Conservation (phyloP, 1,140 invertebrate species). For the Anoplolepis gracilipes region DNA sequence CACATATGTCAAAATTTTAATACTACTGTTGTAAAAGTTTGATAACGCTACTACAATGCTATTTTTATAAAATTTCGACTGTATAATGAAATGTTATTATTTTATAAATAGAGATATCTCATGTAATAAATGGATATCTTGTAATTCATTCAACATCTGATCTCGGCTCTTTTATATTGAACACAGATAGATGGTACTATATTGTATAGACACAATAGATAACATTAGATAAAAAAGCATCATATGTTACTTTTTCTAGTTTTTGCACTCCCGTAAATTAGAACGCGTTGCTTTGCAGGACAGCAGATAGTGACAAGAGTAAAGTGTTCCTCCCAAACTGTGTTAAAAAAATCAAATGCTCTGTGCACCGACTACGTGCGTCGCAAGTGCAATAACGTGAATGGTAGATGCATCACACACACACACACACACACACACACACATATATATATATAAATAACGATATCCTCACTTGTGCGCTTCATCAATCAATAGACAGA, state of each 20-base stretch:
- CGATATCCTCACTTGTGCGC: conserved; percentile 35
- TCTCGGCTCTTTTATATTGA: background rate
- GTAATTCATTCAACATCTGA: background rate
- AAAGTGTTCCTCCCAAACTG: conserved; percentile 21
- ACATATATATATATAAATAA: conserved; percentile 3
- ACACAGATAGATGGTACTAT: too few relatives aligned
- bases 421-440: too few relatives aligned
- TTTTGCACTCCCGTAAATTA: conserved; percentile 45
- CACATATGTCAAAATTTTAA: background rate
- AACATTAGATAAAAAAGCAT: background rate
- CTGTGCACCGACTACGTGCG: background rate
- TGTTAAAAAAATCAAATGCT: conserved; percentile 51
- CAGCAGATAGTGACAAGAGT: conserved; percentile 15
- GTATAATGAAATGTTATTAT: background rate
- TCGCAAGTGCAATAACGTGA: conserved; percentile 13
- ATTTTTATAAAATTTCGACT: background rate
- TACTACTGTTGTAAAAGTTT: background rate
- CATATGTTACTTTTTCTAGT: background rate
- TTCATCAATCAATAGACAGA: conserved; percentile 54
- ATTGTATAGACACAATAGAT: background rate
- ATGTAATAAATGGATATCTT: too few relatives aligned
- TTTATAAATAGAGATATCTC: background rate
- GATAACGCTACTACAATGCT: background rate
- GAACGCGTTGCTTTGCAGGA: conserved; percentile 16
- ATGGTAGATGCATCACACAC: conserved; percentile 11